Evolutionary conservation across 2,888 invertebrate species (phyloP).

Genomic region (Drosophila fungiperda): DNA sequence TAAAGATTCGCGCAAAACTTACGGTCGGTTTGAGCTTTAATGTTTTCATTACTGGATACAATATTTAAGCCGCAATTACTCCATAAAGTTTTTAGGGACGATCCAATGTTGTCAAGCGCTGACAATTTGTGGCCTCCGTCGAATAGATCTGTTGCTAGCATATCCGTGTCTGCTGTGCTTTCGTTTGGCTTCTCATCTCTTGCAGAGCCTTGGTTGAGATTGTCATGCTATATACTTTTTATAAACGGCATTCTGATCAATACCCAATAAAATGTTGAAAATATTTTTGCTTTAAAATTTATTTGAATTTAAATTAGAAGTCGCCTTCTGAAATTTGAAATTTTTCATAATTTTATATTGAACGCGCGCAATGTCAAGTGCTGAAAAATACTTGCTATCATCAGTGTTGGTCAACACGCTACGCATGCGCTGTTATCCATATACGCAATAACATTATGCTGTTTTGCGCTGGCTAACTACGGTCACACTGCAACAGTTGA

Average conservation of each 20-base stretch:
- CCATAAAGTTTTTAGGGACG: conserved; percentile 50
- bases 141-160: conserved; percentile 32
- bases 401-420: conserved; percentile 54
- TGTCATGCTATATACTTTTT: conserved; percentile 9
- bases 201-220: neutral
- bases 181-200: conserved; percentile 14
- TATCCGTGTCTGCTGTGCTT: conserved; percentile 15
- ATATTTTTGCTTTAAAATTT: neutral
- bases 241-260: conserved; percentile 29
- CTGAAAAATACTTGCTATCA: conserved; percentile 6
- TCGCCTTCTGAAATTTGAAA: neutral
- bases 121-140: conserved; percentile 32
- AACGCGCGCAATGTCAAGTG: conserved; percentile 21
- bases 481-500: conserved; percentile 54
- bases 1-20: neutral
- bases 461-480: conserved; percentile 40
- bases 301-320: neutral
- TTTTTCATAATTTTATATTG: neutral
- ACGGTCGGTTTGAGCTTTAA: conserved; percentile 5
- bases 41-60: neutral
- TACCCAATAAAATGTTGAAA: neutral
- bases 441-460: conserved; percentile 32
- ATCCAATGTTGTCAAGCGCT: conserved; percentile 42
- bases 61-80: conserved; percentile 29
- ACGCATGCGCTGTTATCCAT: conserved; percentile 68